Base-by-base conservation (phyloP, 1,140 invertebrate genomes). In the Ips nitidus region DNA sequence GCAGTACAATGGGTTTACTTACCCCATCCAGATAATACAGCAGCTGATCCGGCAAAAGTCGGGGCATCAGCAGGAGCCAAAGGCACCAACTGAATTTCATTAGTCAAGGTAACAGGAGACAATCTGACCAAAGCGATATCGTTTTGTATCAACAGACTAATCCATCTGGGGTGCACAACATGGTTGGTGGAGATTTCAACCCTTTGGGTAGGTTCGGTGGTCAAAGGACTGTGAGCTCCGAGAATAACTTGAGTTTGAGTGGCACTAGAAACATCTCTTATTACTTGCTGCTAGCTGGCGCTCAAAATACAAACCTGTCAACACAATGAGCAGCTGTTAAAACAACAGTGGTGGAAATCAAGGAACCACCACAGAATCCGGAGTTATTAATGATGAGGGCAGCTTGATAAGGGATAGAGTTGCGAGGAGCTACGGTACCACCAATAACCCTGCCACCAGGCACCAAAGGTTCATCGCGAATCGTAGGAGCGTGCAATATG, bases 251-350 rank as follows among this genome's bases (percentile, higher is more conserved):
- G 43, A 37, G 42, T 47, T 37, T 2, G 38, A 7, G 6, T 3
- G 8, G 63, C 63, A 4, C 63, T 64, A 41, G 22, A 64, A 64
- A 37, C 7, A 64, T 6, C 5, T 55, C 37, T 5, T 5, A 47
- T 5, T 47, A 47, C 8, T 47, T n/a, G 8, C 36, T 55, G 52
- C 3, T 55, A 5, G 22, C 22, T 7, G 4, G 7, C 52, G 36
- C 4, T 36, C 6, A 8, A 36, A n/a, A 53, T 45, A 3, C 7
- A 45, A 60, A 62, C 66, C 56, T 42, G 36, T 41, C 41, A n/a
- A 58, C 45, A 40, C 66, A 68, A 55, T 68, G 66, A 22, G 66
- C 66, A 42, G 66, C 66, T 42, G 66, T 68, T 8, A 68, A 38
- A 8, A 60, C 57, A 38, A 52, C 2, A 37, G 41, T 38, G 1